Percentiles rank a stretch among this genome's conserved stretches.
phyloP scores from a whole-genome alignment of 2,888 invertebrate genomes.

The Anoncus sp. region DNA sequence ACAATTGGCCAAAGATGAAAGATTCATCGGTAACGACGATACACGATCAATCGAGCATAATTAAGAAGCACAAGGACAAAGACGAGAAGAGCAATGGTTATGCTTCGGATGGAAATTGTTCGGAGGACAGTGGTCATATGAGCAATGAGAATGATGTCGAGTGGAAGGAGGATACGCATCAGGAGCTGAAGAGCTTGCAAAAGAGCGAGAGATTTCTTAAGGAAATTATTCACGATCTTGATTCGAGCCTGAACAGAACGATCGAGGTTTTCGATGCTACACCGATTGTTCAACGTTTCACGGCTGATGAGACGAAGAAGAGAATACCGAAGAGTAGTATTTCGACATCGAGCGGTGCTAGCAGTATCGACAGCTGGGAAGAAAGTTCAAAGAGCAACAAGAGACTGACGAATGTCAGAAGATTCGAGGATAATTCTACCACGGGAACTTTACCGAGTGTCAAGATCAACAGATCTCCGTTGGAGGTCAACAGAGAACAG shows the following conservation, averaged over 20 bases:
- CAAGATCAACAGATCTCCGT: constrained; percentile 36
- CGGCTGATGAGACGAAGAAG: constrained; percentile 65
- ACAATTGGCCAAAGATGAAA: constrained; percentile 71
- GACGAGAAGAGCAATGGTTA: constrained; percentile 78
- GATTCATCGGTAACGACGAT: constrained; percentile 62
- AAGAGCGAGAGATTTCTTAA: constrained; percentile 74
- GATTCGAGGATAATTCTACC: constrained; percentile 50
- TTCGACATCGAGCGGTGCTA: constrained; percentile 73
- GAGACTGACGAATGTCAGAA: constrained; percentile 41
- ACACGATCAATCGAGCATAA: constrained; percentile 50
- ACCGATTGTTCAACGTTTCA: constrained; percentile 70
- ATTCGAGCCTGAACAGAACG: constrained; percentile 72
- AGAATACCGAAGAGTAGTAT: constrained; percentile 65
- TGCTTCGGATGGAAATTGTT: constrained; percentile 87
- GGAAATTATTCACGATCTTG: constrained; percentile 75
- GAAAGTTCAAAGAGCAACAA: constrained; percentile 62
- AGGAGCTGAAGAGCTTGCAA: constrained; percentile 67
- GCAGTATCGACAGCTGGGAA: constrained; percentile 76
- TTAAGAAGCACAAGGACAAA: constrained; percentile 60
- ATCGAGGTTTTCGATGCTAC: constrained; percentile 75
- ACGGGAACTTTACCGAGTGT: constrained; percentile 24
- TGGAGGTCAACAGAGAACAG: constrained; percentile 66
- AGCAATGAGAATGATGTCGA: constrained; percentile 88
- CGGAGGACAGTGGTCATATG: constrained; percentile 93
- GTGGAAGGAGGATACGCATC: constrained; percentile 74